Percentiles rank a stretch among this genome's conserved stretches.
These are phyloP conservation scores for Odiellus spinosus DNA, from an alignment of 2,888 invertebrate genomes.

Conservation along the genomic window DNA sequence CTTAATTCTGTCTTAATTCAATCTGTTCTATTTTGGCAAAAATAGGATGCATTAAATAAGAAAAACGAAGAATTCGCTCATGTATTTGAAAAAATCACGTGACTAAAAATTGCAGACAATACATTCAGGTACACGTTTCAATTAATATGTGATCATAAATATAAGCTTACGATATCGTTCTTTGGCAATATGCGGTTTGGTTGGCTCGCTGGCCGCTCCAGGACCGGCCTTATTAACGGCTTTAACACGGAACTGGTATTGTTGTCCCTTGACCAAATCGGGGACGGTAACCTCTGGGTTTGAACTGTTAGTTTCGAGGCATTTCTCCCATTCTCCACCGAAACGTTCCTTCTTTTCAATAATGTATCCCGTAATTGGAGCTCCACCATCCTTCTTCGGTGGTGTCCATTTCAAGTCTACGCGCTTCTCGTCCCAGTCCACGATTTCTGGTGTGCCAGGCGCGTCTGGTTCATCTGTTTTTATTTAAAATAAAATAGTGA, in stretches of 20 bases:
- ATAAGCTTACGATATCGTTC: slow-evolving; percentile 67
- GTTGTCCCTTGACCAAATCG: slow-evolving; percentile 57
- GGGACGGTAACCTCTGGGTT: slow-evolving; percentile 75
- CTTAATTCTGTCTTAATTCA: no score
- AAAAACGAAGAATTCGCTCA: no score
- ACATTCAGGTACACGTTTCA: no score
- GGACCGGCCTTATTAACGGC: slow-evolving; percentile 34
- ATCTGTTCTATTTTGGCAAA: no score
- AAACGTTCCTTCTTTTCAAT: slow-evolving; percentile 56
- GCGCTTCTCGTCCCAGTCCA: slow-evolving; percentile 40
- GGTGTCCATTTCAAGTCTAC: slow-evolving; percentile 65
- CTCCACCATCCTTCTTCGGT: slow-evolving; percentile 23
- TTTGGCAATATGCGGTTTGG: slow-evolving; percentile 66
- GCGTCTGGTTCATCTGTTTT: slow-evolving; percentile 63
- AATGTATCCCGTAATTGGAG: slow-evolving; percentile 43
- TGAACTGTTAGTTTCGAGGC: slow-evolving; percentile 32
- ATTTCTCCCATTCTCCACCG: slow-evolving; percentile 50
- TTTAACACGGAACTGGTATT: slow-evolving; percentile 33
- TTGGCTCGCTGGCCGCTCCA: slow-evolving; percentile 39
- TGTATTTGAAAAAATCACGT: no score
- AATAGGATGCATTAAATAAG: no score
- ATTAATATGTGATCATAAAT: no score
- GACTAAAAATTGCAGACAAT: no score
- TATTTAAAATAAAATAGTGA: no score
- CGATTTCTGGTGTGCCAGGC: slow-evolving; percentile 68